phyloP scores from a whole-genome alignment of 2,113 vertebrate species.

The Psilopsiagon aurifrons region DNA sequence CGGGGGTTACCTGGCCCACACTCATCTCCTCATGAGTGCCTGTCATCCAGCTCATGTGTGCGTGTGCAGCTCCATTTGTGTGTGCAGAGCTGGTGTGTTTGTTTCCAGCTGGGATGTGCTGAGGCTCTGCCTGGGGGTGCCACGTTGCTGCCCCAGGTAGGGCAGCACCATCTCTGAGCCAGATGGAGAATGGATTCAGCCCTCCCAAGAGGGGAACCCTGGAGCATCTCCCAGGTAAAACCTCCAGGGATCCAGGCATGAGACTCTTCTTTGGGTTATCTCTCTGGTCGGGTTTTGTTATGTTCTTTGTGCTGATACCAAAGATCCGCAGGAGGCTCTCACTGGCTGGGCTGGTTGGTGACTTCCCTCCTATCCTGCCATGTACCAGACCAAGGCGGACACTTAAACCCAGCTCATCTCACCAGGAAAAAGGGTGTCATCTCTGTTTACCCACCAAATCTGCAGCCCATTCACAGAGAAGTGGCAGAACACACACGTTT shows the following conservation, averaged over 20 bases:
- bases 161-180: not conserved
- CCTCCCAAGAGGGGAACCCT: not conserved
- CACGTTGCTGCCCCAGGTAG: not conserved
- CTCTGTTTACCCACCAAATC: not conserved
- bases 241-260: not conserved
- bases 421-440: not conserved
- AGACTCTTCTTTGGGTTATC: not conserved
- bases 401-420: not conserved
- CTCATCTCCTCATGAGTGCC: not conserved
- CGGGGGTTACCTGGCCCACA: not conserved
- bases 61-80: not conserved
- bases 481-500: not conserved
- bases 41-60: not conserved
- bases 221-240: not conserved
- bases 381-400: not conserved
- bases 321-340: not conserved
- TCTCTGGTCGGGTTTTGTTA: not conserved
- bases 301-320: not conserved
- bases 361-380: not conserved
- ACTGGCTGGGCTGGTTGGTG: not conserved
- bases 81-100: not conserved
- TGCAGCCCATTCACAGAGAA: not conserved
- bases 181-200: not conserved
- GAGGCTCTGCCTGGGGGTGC: not conserved
- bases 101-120: not conserved